Evolutionary conservation across 2,113 vertebrate genomes (phyloP), one percentile per base, ranked within the genome.

Genomic region (Ageneiosus marmoratus): DNA sequence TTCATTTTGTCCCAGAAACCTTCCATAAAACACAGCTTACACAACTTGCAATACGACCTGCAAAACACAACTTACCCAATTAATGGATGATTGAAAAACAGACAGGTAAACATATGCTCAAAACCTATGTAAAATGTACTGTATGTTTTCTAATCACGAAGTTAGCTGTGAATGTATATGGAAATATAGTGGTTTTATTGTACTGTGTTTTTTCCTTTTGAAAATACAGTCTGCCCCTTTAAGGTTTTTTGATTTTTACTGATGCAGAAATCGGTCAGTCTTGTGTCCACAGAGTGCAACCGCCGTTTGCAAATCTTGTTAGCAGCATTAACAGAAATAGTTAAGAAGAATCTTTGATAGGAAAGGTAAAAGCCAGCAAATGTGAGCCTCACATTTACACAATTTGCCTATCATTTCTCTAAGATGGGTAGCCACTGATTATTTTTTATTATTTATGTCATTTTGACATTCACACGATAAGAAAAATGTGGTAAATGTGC

Each of bases 401-500:
- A 84, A 82, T 83, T 65, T 37, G 76, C 48, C 63, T 76, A 77
- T 80, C 70, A 77, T 83, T 85, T 80, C 53, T 84, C 79, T 75
- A 63, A 69, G 63, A 79, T 24, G 53, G 41, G 37, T 58, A 81
- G 48, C 73, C 70, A 51, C 77, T 73, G 77, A 63, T 75, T 34
- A 80, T 83, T 82, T 77, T n/a, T 84, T 77, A 65, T 87, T 32
- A 65, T 79, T 65, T 48, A 58, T 44, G 70, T 60, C 32, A 75
- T 79, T 79, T 74, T 87, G 86, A 85, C 86, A 85, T 87, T 87
- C 81, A 46, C 48, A 44, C 50, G 81, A 75, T 60, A 70, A 58
- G 73, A 83, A 85, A 85, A 63, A 58, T 77, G 86, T 73, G 77
- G 67, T 79, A 73, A 80, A 80, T 58, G 65, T 24, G n/a, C 79